Base-by-base conservation (phyloP, 2,797 vertebrate genomes). In the Sorex maritimensis region DNA sequence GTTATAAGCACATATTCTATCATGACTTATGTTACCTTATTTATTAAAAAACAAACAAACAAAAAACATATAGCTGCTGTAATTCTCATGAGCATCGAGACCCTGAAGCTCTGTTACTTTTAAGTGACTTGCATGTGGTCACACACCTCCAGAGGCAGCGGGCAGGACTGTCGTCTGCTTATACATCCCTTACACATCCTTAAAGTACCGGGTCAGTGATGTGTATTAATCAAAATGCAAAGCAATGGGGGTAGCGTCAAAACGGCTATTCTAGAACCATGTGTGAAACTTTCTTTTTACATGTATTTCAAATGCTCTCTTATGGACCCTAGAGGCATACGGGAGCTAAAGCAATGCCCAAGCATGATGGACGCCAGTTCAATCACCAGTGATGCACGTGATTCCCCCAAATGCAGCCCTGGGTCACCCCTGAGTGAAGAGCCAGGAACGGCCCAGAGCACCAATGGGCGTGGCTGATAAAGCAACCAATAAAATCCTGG, bases 221-320 rank as follows among this genome's bases (percentile, higher is more conserved):
- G 30, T 63, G 80, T 82, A 85, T 90, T 73, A 81, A 89, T 81
- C 67, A 80, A 95, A 90, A 80, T 58, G 24, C 12, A 89, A 93
- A 93, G 86, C 17, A 55, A 78, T 13, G 28, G 58, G 13, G 81
- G 65, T 49, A 94, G 67, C 73, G 78, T 82, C 19, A 88, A 75
- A 84, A 78, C 34, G 86, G 17, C n/a, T 83, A 49, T 81, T 41
- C 88, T 2, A 74, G 58, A 79, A 93, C 81, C 44, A 88, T 44
- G 8, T 55, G 83, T 34, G 21, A 81, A 73, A 61, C 58, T 17
- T 61, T 61, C 17, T 61, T 19, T 21, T 61, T 61, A 61, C 21
- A 23, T 23, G 21, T 28, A 28, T 28, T 67, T 67, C 11, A 67
- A 65, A 28, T 67, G 26, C 26, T 67, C 65, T 67, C 65, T 28